Conservation (phyloP, 1,140 invertebrate species). For the Zaprionus ghesquierei region DNA sequence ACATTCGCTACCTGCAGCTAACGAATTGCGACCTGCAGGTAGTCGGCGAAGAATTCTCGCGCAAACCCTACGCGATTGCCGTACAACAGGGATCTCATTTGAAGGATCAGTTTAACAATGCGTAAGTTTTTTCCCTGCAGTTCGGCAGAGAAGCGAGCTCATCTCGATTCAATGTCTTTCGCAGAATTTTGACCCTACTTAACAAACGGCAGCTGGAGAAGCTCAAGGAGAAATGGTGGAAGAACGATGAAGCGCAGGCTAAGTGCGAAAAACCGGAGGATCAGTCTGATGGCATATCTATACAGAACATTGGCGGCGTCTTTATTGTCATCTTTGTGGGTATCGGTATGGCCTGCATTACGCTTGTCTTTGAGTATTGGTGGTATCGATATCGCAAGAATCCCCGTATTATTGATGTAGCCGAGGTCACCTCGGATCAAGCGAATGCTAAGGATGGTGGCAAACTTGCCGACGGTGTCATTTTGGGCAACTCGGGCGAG, state of each 20-base stretch:
- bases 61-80: slow-evolving; percentile 97
- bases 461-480: slow-evolving; percentile 65
- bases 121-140: slow-evolving; percentile 84
- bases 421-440: slow-evolving; percentile 50
- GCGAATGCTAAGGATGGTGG: slow-evolving; percentile 47
- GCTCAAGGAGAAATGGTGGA: slow-evolving; percentile 98
- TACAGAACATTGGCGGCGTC: slow-evolving; percentile 98
- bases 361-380: slow-evolving; percentile 97
- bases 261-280: slow-evolving; percentile 94
- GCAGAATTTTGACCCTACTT: slow-evolving; percentile 94
- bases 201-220: slow-evolving; percentile 96
- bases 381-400: slow-evolving; percentile 92
- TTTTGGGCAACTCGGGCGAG: slow-evolving; percentile 73
- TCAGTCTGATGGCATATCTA: slow-evolving; percentile 97
- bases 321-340: slow-evolving; percentile 98
- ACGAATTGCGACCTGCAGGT: slow-evolving; percentile 95
- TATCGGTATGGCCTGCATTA: slow-evolving; percentile 94
- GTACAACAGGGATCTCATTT: slow-evolving; percentile 97
- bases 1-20: slow-evolving; percentile 92
- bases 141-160: not conserved
- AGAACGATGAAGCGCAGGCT: slow-evolving; percentile 89
- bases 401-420: slow-evolving; percentile 84
- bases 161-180: slow-evolving; percentile 76
- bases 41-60: slow-evolving; percentile 97
- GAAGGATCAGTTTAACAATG: slow-evolving; percentile 95